Evolutionary conservation across 2,113 vertebrate species (phyloP).

Genomic region (Setophaga coronata): DNA sequence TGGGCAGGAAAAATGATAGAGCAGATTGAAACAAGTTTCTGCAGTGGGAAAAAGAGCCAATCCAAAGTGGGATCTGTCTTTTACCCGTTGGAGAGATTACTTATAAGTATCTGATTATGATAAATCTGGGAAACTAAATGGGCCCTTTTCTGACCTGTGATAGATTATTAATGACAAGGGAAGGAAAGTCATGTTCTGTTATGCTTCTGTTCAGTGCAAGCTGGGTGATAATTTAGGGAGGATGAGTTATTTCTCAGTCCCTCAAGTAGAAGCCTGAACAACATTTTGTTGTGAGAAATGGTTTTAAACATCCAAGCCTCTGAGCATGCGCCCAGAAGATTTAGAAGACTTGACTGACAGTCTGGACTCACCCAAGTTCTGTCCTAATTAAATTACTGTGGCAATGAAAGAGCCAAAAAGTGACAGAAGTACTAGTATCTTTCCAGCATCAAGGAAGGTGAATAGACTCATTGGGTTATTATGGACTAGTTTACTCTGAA

Average conservation of each 20-base stretch:
- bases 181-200: not conserved
- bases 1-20: not conserved
- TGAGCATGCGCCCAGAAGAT: not conserved
- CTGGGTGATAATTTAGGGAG: not conserved
- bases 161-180: not conserved
- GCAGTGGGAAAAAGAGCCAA: not conserved
- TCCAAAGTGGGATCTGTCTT: not conserved
- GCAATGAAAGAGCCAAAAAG: not conserved
- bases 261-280: not conserved
- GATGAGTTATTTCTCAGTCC: not conserved
- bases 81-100: not conserved
- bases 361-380: not conserved
- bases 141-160: not conserved
- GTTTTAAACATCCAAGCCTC: not conserved
- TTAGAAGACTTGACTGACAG: not conserved
- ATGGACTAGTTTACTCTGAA: not conserved
- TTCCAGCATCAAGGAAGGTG: not conserved
- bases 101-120: not conserved
- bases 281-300: not conserved
- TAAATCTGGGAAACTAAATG: not conserved
- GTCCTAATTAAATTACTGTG: not conserved
- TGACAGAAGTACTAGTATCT: not conserved
- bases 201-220: not conserved
- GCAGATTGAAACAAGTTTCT: not conserved
- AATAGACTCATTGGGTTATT: not conserved